Percentiles rank a stretch among this genome's conserved stretches.
These are phyloP conservation scores for Symphodus melops DNA, from an alignment of 2,113 vertebrate species.

Conservation along the genomic window DNA sequence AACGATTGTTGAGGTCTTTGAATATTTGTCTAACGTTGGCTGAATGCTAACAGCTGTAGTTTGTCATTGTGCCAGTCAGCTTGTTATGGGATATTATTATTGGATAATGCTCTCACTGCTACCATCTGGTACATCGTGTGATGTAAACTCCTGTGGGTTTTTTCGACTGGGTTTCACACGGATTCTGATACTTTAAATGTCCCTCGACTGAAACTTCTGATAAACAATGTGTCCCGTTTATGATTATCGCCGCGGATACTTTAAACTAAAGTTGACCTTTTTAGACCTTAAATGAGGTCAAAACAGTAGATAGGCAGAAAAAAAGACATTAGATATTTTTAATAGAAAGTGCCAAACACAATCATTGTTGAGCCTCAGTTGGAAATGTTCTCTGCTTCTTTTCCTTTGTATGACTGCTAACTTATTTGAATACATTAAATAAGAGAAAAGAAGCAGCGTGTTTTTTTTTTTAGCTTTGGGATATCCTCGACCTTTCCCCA, in stretches of 20 bases:
- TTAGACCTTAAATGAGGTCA: no score
- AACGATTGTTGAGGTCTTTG: background rate
- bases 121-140: constrained; percentile 28
- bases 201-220: background rate
- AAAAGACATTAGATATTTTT: no score
- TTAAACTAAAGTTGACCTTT: no score
- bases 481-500: background rate
- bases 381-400: no score
- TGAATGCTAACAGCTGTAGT: constrained; percentile 1
- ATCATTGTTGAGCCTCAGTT: no score
- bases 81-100: constrained; percentile 32
- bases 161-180: constrained; percentile 8
- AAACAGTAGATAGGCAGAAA: no score
- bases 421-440: no score
- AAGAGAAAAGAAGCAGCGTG: no score
- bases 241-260: no score
- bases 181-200: background rate
- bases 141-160: constrained; percentile 1
- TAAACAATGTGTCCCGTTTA: background rate
- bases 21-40: constrained; percentile 26
- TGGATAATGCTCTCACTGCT: constrained; percentile 23
- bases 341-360: no score
- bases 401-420: no score
- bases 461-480: background rate
- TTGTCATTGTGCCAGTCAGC: constrained; percentile 14